phyloP scores from a whole-genome alignment of 2,888 invertebrate genomes.

The Thymelicus sylvestris region DNA sequence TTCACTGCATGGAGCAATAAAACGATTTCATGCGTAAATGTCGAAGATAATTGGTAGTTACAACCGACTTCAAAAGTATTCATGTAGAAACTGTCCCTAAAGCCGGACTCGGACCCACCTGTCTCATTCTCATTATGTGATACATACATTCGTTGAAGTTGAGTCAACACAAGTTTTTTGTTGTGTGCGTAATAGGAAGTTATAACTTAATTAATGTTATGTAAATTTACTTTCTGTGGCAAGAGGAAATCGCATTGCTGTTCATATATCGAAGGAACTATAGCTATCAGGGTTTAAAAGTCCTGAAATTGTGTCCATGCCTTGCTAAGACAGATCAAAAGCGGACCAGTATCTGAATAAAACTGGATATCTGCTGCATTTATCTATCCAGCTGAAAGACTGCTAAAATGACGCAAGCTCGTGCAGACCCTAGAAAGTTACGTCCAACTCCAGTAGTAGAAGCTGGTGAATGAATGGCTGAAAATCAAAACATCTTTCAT shows the following conservation, averaged over 20 bases:
- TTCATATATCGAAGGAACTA: too few species aligned
- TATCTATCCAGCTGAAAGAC: too few species aligned
- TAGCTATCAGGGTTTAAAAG: too few species aligned
- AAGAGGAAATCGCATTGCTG: background rate
- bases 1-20: background rate
- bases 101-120: constrained; percentile 26
- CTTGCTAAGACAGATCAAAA: background rate
- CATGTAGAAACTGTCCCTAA: constrained; percentile 13
- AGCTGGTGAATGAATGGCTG: too few species aligned
- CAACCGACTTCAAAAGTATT: constrained; percentile 17
- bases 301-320: too few species aligned
- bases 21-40: constrained; percentile 26
- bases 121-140: constrained; percentile 32
- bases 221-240: constrained; percentile 5
- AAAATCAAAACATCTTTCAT: too few species aligned
- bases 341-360: too few species aligned
- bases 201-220: constrained; percentile 14
- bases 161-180: background rate
- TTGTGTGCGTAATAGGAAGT: constrained; percentile 6
- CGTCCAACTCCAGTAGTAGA: too few species aligned
- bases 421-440: too few species aligned
- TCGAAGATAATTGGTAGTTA: constrained; percentile 33
- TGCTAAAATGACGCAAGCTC: too few species aligned
- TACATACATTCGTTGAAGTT: constrained; percentile 20
- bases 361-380: too few species aligned